These are phyloP conservation scores for Elaeidobius kamerunicus DNA, from an alignment of 2,888 invertebrate species.

Conservation along the genomic window DNA sequence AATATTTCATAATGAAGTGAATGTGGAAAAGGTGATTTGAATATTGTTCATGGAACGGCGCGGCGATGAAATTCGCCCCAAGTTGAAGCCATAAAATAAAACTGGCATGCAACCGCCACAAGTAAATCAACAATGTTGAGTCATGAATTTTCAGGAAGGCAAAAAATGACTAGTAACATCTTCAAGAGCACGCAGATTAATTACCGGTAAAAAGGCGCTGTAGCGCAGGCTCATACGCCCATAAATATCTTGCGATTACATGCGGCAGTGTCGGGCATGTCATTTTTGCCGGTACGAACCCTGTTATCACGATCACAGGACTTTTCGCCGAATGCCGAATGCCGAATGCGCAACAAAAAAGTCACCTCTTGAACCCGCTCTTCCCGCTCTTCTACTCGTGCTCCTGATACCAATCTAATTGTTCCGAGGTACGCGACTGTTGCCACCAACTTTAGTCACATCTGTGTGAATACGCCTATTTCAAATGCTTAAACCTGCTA, in stretches of 20 bases:
- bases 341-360: constrained; percentile 33
- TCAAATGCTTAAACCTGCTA: constrained; percentile 9
- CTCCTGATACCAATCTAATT: constrained; percentile 32
- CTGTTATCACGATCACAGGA: constrained; percentile 28
- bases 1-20: too few species aligned
- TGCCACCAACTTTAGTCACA: constrained; percentile 16
- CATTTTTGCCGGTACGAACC: constrained; percentile 20
- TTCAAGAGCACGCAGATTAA: constrained; percentile 28
- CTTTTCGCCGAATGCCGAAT: constrained; percentile 28
- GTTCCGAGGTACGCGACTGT: constrained; percentile 18
- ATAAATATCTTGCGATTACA: constrained; percentile 31
- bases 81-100: background rate
- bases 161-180: constrained; percentile 22
- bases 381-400: constrained; percentile 34
- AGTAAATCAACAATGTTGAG: constrained; percentile 22
- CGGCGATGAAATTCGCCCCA: background rate
- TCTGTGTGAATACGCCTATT: constrained; percentile 20
- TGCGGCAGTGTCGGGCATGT: constrained; percentile 22
- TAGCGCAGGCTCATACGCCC: constrained; percentile 23
- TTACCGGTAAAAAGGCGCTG: constrained; percentile 25
- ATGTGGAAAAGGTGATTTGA: too few species aligned
- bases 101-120: constrained; percentile 1
- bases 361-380: constrained; percentile 32
- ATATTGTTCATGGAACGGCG: too few species aligned
- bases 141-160: constrained; percentile 16